Evolutionary conservation across 1,140 invertebrate genomes (phyloP), one percentile per base, ranked within the genome.

Genomic region (Bombus sylvicola): DNA sequence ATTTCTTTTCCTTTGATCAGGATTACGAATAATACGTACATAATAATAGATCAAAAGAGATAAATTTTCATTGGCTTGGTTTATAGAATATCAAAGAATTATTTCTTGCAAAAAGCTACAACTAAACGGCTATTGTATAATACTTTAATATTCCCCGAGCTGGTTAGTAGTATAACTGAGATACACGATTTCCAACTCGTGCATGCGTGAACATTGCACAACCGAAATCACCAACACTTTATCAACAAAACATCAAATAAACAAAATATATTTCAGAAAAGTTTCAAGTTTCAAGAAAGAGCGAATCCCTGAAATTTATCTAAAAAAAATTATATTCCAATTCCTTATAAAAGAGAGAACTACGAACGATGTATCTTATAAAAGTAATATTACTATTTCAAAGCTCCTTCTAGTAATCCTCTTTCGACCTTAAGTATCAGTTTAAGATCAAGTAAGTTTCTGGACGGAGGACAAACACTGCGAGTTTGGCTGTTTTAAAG

Each of bases 241-340:
- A 9, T 22, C 47, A 18, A 73, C 39, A 13, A 43, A 22, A 31
- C 41, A 47, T 72, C 13, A n/a, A 73, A 73, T 73, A 43, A 73
- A 73, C 39, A 15, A 73, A 53, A 31, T 73, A 31, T 73, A 73
- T 73, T 73, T 73, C 71, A 73, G 71, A 73, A 31, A 18, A 47
- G 15, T 73, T 73, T 43, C n/a, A 41, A 73, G 71, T 47, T 73
- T 43, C 71, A n/a, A 73, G 41, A 47, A 9, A 43, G 34, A 71
- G 41, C 34, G 28, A 81, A 73, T 62, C 37, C 22, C n/a, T 8
- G 39, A 72, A 8, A 41, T n/a, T 22, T n/a, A 12, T 15, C 22
- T 25, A 25, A 39, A 25, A 25, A 10, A 69, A 10, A 13, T 39
- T 39, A 5, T 13, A 62, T 28, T 39, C 10, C 22, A 69, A 31